Base-by-base conservation (phyloP, 2,797 vertebrate genomes). In the Ptychadena robeensis region DNA sequence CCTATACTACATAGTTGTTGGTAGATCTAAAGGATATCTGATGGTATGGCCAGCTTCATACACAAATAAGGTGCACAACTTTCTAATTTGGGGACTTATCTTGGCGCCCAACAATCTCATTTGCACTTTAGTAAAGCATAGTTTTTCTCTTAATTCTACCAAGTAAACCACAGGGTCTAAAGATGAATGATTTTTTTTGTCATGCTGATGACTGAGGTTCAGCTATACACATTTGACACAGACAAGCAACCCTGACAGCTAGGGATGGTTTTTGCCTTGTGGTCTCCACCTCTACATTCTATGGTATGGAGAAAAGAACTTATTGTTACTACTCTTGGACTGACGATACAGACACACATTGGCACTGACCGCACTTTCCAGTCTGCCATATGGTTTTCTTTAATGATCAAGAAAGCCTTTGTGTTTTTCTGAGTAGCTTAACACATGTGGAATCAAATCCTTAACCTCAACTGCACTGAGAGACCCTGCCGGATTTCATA, bases 381-480 rank as follows among this genome's bases (percentile, higher is more conserved):
- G 87, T 78, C 85, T 85, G 73, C 88, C 90, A 91, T 91, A 90
- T 91, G 90, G 88, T 90, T 89, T 87, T 88, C 80, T 87, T 89
- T 90, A 89, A 88, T 89, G 89, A 88, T 88, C 86, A 88, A 87
- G 86, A 85, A 63, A 86, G 73, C 68, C 88, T 86, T 87, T 86
- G 82, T 86, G 82, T 79, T 88, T 86, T 75, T 85, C 85, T 86
- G 81, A 89, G 87, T 86, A 89, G 87, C 81, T 79, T 82, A 90
- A 87, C 90, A 91, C 90, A 90, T 90, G 89, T 85, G 83, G 83
- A 87, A 87, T 74, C 83, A 87, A 88, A 91, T 80, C 86, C 84
- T 86, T 80, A 89, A 82, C 86, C 86, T 86, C n/a, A 44, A 25
- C 34, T 57, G 28, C 31, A 57, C 38, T 30, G 28, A 34, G 35